These are phyloP conservation scores for Ormyrus thymus DNA, from an alignment of 2,888 invertebrate species.

Conservation along the genomic window DNA sequence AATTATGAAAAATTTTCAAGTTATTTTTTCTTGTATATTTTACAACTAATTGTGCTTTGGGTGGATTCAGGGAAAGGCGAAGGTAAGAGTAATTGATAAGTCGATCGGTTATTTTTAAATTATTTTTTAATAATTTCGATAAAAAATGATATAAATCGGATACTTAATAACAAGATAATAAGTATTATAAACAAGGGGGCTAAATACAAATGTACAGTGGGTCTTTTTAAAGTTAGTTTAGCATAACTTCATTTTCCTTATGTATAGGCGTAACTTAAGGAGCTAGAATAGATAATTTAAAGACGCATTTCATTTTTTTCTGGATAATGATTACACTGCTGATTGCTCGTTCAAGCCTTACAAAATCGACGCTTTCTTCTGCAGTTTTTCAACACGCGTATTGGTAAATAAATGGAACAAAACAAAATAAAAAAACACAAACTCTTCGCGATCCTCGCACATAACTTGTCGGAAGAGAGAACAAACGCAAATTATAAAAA, in stretches of 20 bases:
- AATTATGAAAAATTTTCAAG: not conserved
- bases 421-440: constrained; percentile 56
- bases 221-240: constrained; percentile 71
- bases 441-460: constrained; percentile 56
- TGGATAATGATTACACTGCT: constrained; percentile 56
- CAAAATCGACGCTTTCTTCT: constrained; percentile 48
- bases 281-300: constrained; percentile 71
- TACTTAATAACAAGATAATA: constrained; percentile 75
- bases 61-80: constrained; percentile 22
- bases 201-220: constrained; percentile 75
- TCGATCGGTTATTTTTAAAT: constrained; percentile 69
- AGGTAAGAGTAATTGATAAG: constrained; percentile 55
- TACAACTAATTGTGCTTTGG: constrained; percentile 5
- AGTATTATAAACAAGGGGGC: constrained; percentile 75
- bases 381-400: constrained; percentile 51
- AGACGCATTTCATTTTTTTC: constrained; percentile 64
- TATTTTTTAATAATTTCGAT: constrained; percentile 75
- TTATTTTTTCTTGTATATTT: not conserved
- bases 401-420: constrained; percentile 54
- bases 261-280: constrained; percentile 69
- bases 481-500: constrained; percentile 57
- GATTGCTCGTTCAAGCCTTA: constrained; percentile 56
- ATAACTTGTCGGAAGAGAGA: constrained; percentile 58
- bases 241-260: constrained; percentile 69
- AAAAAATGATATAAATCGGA: constrained; percentile 75